phyloP scores from a whole-genome alignment of 2,797 vertebrate species.

The Heterohyrax brucei region DNA sequence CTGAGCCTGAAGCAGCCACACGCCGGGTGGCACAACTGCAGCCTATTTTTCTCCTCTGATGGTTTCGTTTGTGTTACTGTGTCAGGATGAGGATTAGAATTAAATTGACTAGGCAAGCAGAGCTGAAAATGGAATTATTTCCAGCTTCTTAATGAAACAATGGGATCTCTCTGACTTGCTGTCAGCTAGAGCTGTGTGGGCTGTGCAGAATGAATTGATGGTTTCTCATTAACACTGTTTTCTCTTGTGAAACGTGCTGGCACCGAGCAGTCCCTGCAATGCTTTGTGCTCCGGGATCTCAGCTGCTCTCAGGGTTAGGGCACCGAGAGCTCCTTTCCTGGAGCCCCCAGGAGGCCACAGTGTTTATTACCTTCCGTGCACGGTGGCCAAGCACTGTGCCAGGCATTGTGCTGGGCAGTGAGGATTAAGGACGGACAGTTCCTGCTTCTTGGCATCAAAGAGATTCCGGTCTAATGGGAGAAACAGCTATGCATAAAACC shows the following conservation, averaged over 20 bases:
- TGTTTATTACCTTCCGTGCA: background rate
- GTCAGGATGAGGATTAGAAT: slow-evolving; percentile 40
- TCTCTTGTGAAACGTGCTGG: slow-evolving; percentile 54
- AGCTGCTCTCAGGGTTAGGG: slow-evolving; percentile 28
- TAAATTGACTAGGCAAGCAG: slow-evolving; percentile 68
- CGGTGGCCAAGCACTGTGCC: background rate
- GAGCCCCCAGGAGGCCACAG: background rate
- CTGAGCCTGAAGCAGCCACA: slow-evolving; percentile 6
- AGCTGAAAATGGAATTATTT: slow-evolving; percentile 79
- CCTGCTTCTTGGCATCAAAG: slow-evolving; percentile 1
- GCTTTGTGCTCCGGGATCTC: background rate
- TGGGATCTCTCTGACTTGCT: slow-evolving; percentile 10
- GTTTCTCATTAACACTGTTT: slow-evolving; percentile 65
- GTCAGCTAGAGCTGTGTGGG: slow-evolving; percentile 61
- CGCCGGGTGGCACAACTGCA: background rate
- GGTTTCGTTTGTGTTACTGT: slow-evolving; percentile 55
- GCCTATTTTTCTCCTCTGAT: slow-evolving; percentile 6
- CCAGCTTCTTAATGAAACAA: slow-evolving; percentile 76
- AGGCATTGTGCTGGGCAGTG: background rate
- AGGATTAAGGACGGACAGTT: slow-evolving; percentile 1
- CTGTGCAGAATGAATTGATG: slow-evolving; percentile 40
- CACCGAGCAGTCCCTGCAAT: slow-evolving; percentile 64
- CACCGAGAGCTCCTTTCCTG: slow-evolving; percentile 29
- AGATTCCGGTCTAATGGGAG: background rate
- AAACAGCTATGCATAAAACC: background rate